Conservation (phyloP, 2,888 invertebrate species). For the Drosophila nr. fundita region DNA sequence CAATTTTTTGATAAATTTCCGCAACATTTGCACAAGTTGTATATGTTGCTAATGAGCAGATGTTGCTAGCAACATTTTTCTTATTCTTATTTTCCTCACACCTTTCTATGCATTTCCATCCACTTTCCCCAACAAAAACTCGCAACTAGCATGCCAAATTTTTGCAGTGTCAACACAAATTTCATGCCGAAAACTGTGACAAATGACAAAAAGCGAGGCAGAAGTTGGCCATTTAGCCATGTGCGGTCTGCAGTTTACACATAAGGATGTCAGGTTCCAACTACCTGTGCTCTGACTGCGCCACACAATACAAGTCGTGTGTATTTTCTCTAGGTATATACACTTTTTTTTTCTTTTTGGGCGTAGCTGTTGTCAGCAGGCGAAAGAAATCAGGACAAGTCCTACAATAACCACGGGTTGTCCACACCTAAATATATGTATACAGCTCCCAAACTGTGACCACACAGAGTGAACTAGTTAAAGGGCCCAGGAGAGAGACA, state of each 20-base stretch:
- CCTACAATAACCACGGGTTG: constrained; percentile 69
- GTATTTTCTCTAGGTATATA: constrained; percentile 14
- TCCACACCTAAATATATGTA: constrained; percentile 65
- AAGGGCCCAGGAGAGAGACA: constrained; percentile 22
- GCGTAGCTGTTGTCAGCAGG: constrained; percentile 76
- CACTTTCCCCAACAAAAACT: background rate
- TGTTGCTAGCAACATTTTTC: background rate
- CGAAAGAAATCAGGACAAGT: constrained; percentile 38
- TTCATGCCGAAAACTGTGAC: constrained; percentile 55
- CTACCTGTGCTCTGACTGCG: constrained; percentile 51
- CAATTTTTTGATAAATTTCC: background rate
- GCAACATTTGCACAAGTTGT: background rate
- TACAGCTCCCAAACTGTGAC: constrained; percentile 62
- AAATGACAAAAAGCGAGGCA: background rate
- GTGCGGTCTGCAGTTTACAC: constrained; percentile 61
- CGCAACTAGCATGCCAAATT: constrained; percentile 45
- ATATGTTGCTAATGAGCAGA: background rate
- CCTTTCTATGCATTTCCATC: background rate
- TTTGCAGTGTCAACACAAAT: constrained; percentile 77
- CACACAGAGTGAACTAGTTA: constrained; percentile 57
- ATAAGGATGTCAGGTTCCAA: constrained; percentile 22
- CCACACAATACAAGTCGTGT: constrained; percentile 30
- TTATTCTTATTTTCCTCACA: background rate
- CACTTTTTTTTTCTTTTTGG: constrained; percentile 41
- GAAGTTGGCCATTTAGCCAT: constrained; percentile 39